Evolutionary conservation across 2,888 invertebrate species (phyloP), one percentile per base, ranked within the genome.

Genomic region (Gymnosoma rotundatum): DNA sequence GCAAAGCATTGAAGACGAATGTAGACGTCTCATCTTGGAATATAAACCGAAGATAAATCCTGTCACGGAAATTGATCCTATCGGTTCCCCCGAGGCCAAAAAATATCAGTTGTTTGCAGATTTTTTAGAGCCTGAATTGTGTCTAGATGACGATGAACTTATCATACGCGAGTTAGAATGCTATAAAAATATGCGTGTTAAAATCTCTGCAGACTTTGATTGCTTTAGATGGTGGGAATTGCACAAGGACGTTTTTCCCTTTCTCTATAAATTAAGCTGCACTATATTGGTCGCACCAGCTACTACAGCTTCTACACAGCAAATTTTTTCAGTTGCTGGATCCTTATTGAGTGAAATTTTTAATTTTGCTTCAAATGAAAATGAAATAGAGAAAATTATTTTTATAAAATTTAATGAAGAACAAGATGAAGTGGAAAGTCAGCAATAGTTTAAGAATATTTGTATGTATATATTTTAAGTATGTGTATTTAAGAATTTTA

Each of bases 181-280:
- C 18, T 72, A 72, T 20, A 72, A 72, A 50, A 60, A 20, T 16
- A 20, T 48, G 10, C 45, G 20, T 14, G 48, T 72, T 9, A 16
- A 18, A 14, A 48, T 48, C 20, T 48, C 14, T 9, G 48, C n/a
- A 32, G 32, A 60, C 16, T 69, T 69, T 7, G 25, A 69, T 56
- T 42, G 42, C 10, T 48, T 72, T 9, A 48, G n/a, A 48, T 72
- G 72, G 72, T 72, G 72, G 60, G 60, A 72, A 60, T 12, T 20
- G 20, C 32, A 72, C 5, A 58, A 60, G 36, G 36, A 72, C 9
- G 9, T 20, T n/a, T 72, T 60, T 72, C 69, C 69, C 18, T 14
- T 45, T 12, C 25, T 69, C 1, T 42, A 56, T 69, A 69, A 42
- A 21, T 18, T 69, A 42, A 56, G 56, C 42, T 58, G 69, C 12